These are phyloP conservation scores for Rhegmatorhina hoffmannsi DNA, from an alignment of 2,113 vertebrate genomes.

Conservation along the genomic window DNA sequence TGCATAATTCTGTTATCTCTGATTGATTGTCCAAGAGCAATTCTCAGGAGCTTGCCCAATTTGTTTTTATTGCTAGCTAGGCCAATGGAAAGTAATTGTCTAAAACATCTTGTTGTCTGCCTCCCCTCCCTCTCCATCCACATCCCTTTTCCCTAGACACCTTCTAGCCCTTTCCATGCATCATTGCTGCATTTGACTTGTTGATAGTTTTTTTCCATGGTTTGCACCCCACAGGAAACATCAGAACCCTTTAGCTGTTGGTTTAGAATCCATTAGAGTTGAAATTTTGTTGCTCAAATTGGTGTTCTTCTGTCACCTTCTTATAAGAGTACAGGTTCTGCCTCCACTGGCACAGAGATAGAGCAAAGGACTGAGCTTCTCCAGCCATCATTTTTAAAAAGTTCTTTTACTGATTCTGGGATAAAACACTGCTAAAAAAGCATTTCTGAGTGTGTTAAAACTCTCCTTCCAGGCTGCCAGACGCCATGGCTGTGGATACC, in stretches of 20 bases:
- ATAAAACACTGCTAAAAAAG: neutral
- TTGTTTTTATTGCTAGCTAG: slow-evolving; percentile 30
- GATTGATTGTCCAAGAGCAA: slow-evolving; percentile 8
- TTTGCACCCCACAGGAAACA: neutral
- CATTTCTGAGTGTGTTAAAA: neutral
- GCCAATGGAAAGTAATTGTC: neutral
- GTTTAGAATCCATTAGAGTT: neutral
- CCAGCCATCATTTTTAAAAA: neutral
- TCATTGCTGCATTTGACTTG: neutral
- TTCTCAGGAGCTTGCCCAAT: neutral
- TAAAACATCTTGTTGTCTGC: neutral
- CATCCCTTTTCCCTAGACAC: neutral
- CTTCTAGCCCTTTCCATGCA: neutral
- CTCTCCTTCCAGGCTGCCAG: neutral
- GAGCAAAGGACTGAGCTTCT: neutral
- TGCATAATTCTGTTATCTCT: slow-evolving; percentile 30
- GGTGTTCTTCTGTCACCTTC: neutral
- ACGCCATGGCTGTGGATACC: neutral
- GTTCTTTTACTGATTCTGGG: neutral
- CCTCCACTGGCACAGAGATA: neutral
- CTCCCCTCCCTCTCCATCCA: neutral
- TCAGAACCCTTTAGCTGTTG: neutral
- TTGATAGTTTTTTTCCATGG: neutral
- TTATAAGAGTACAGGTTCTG: neutral
- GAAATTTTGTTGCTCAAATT: neutral